Evolutionary conservation across 1,140 invertebrate species (phyloP).

Genomic region (Drosophila arizonae): DNA sequence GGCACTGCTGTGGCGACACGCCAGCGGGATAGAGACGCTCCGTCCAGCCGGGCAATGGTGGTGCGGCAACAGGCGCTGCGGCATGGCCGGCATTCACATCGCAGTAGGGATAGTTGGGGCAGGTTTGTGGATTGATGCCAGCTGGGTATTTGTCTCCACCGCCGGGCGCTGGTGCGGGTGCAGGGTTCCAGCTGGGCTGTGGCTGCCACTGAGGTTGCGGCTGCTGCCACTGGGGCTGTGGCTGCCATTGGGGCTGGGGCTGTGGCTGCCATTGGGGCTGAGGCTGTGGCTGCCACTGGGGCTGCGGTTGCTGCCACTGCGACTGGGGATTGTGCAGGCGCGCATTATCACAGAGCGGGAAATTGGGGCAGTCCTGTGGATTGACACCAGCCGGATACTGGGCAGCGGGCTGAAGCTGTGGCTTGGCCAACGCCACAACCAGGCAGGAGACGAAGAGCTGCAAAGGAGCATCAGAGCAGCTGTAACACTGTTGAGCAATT

Average conservation of each 20-base stretch:
- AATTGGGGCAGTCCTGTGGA: slow-evolving; percentile 81
- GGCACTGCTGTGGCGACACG: slow-evolving; percentile 82
- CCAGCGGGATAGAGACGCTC: slow-evolving; percentile 83
- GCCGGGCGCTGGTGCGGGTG: slow-evolving; percentile 59
- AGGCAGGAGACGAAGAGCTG: slow-evolving; percentile 68
- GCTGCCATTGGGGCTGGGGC: slow-evolving; percentile 48
- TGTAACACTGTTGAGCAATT: too few relatives aligned
- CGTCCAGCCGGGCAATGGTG: slow-evolving; percentile 80
- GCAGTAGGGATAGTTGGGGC: slow-evolving; percentile 83
- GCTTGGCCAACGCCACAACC: slow-evolving; percentile 71
- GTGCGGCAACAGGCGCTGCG: slow-evolving; percentile 59
- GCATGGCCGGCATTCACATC: slow-evolving; percentile 73
- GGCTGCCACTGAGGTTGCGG: slow-evolving; percentile 59
- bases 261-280: slow-evolving; percentile 56
- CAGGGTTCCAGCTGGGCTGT: slow-evolving; percentile 69
- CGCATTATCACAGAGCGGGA: slow-evolving; percentile 83
- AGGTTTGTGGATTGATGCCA: slow-evolving; percentile 81
- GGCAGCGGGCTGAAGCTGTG: slow-evolving; percentile 76
- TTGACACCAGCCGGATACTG: slow-evolving; percentile 82
- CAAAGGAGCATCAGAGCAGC: slow-evolving; percentile 2
- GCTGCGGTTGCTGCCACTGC: slow-evolving; percentile 66
- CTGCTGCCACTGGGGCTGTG: slow-evolving; percentile 60
- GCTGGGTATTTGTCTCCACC: slow-evolving; percentile 82
- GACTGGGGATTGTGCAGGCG: slow-evolving; percentile 75
- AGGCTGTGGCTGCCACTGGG: slow-evolving; percentile 67